Conservation (phyloP, 2,888 invertebrate species). For the Dromius quadrimaculatus region DNA sequence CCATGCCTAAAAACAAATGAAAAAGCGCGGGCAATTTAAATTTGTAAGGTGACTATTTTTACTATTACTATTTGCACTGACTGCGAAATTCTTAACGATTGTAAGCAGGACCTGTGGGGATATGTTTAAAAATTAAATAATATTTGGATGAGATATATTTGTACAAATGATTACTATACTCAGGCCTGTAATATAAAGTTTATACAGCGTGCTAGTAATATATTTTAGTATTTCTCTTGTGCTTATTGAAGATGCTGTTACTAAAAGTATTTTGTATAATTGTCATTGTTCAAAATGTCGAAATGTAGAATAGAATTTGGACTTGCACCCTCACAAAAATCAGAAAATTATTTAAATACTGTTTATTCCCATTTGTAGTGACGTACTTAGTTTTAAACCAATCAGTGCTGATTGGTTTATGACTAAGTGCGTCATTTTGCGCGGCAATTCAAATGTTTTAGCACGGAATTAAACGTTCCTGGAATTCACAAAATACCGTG, state of each 20-base stretch:
- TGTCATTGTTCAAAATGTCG: constrained; percentile 29
- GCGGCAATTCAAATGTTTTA: no score
- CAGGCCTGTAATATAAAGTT: constrained; percentile 52
- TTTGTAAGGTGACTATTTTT: constrained; percentile 35
- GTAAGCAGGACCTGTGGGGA: constrained; percentile 46
- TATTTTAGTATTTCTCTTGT: constrained; percentile 52
- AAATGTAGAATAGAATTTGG: constrained; percentile 20
- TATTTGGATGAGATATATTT: constrained; percentile 50
- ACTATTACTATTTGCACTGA: constrained; percentile 45
- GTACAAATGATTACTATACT: constrained; percentile 51
- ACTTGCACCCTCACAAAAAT: no score
- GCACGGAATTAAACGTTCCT: no score
- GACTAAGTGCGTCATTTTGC: no score
- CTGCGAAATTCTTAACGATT: constrained; percentile 31
- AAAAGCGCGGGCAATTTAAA: constrained; percentile 7
- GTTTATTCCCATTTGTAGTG: no score
- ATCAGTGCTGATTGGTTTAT: no score
- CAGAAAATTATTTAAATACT: no score
- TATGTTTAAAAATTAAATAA: constrained; percentile 35
- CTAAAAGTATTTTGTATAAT: constrained; percentile 48
- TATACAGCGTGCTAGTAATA: constrained; percentile 52
- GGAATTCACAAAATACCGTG: no score
- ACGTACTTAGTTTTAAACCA: no score
- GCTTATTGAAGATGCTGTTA: constrained; percentile 48
- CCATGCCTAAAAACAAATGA: constrained; percentile 23